Conservation (phyloP, 2,113 vertebrate species). For the human (Homo sapiens) region DNA sequence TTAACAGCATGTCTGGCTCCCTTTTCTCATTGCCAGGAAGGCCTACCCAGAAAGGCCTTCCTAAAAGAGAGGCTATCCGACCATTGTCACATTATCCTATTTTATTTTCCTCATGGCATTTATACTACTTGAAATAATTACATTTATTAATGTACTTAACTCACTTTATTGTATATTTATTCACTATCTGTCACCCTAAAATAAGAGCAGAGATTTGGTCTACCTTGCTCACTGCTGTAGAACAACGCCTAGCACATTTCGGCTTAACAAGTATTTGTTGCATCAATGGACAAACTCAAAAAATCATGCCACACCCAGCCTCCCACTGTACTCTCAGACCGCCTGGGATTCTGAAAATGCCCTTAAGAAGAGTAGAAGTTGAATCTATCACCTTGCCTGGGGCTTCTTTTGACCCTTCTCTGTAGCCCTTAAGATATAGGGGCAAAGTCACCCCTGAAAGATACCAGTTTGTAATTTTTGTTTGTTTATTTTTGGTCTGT, state of each 20-base stretch:
- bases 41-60: neutral
- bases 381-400: neutral
- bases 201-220: neutral
- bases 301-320: neutral
- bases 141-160: no score
- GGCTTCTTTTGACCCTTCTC: neutral
- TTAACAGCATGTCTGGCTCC: neutral
- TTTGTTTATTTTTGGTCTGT: neutral
- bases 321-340: neutral
- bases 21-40: neutral
- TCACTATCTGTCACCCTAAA: neutral
- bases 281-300: neutral
- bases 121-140: neutral
- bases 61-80: neutral
- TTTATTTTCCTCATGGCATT: neutral
- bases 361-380: neutral
- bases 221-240: neutral
- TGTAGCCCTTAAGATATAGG: neutral
- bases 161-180: neutral
- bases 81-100: neutral
- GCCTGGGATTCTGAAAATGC: neutral
- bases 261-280: neutral
- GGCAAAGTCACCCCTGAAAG: neutral
- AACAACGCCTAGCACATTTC: neutral
- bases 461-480: neutral